Base-by-base conservation (phyloP, 1,140 invertebrate species). In the Drosophila fuyamai region DNA sequence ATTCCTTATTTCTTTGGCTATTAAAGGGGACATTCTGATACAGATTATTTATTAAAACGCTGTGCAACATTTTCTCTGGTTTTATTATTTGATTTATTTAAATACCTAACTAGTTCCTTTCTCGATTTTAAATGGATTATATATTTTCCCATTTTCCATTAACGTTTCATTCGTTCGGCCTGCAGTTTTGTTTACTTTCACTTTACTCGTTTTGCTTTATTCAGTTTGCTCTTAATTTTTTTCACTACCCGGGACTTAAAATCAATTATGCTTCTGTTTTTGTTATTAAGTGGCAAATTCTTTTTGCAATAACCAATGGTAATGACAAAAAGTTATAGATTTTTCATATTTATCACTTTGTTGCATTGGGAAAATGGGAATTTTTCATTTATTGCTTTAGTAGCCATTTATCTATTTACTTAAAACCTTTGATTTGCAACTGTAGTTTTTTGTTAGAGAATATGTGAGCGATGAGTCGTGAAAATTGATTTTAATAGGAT, bases 181-280 rank as follows among this genome's bases (percentile, higher is more conserved):
- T 48, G 46, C 41, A 54, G 36, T 48, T 35, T 54, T 76, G 54
- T 76, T 76, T 58, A 48, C 73, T 58, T 66, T 76, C 71, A 66
- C 41, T 76, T 66, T 47, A 23, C 40, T 55, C 13, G 44, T n/a
- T 56, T 74, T 63, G 38, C 73, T 55, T 74, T 43, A n/a, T 74
- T 35, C 10, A 46, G 29, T 63, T 74, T 38, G 48, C 46, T 18
- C 14, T 66, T n/a, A n/a, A 6, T 51, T 40, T 46, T 23, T 44
- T 57, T 55, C 38, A 36, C 23, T 35, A 1, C 29, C 8, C 9
- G 60, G 73, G 54, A 76, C 54, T 76, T 66, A 76, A 76, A 76
- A 76, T 76, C 72, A 76, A 76, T 76, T 76, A 76, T 76, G 47
- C 65, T 76, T 38, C 48, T 53, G 29, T 57, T 56, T 32, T 51